Base-by-base conservation (phyloP, 92 coral and sea anemone genomes). In the Epizoanthus stellaris region DNA sequence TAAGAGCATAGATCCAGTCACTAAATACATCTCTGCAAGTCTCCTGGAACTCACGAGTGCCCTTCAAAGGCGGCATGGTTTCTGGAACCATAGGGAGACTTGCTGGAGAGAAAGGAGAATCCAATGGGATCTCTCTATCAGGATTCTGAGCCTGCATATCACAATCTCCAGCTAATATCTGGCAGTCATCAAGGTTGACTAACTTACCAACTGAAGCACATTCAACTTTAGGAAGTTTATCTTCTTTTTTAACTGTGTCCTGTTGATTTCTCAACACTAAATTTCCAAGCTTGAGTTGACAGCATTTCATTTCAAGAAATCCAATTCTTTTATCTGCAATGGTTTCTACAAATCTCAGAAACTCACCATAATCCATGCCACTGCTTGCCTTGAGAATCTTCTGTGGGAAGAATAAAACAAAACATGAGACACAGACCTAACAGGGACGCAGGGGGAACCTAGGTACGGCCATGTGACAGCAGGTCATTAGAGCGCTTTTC, bases 321-420 rank as follows among this genome's bases (percentile, higher is more conserved):
- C 65, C 19, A 15, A 96, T 87, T 73, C 99, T 89, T 66, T 85
- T 87, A 20, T 19, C 73, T 34, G 99, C 92, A 76, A 96, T 90
- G 5, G 72, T 73, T 19, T 71, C 40, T 49, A 96, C 82, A 86
- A 92, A 94, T 63, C 76, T 86, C 36, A 94, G 69, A 75, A 96
- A 96, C 82, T 77, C 96, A 80, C 16, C 54, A 86, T 85, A 96
- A 80, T 94, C 88, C 63, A 96, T 92, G 68, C 99, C 99, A 73
- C 94, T 85, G 85, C 90, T 92, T 76, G 99, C 98, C 77, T 90
- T 89, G 66, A 96, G 80, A 85, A 96, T 95, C 12, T 88, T 67
- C 99, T 96, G 73, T 16, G 17, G 15, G 23, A 64, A 67, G 43
- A 70, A 77, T 67, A 25, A 20, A 10, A 70, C 10, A 54, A 40